Conservation (phyloP, 1,140 invertebrate species). For the Coboldia fuscipes region DNA sequence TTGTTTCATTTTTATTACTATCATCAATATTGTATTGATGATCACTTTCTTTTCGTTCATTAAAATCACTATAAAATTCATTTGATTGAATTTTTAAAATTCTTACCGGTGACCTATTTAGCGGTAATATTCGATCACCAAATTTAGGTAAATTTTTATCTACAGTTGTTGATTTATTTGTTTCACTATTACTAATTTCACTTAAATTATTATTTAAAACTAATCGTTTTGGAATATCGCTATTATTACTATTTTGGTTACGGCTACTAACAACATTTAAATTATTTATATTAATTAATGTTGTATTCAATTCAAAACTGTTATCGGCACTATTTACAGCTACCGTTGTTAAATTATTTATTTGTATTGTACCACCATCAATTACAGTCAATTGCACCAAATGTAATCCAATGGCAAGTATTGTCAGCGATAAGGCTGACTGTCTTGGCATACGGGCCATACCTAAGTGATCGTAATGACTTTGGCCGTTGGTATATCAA, state of each 20-base stretch:
- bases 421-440: conserved; percentile 6
- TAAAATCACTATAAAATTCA: neutral
- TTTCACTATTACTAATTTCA: neutral
- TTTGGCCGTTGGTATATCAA: no score
- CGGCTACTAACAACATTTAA: conserved; percentile 1
- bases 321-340: neutral
- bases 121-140: conserved; percentile 8
- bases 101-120: neutral
- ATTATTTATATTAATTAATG: conserved; percentile 1
- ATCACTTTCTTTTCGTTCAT: neutral
- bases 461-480: conserved; percentile 10
- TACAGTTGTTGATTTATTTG: neutral
- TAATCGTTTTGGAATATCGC: neutral
- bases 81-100: neutral
- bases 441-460: conserved; percentile 8
- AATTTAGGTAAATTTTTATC: conserved; percentile 7
- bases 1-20: neutral
- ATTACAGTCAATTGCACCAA: conserved; percentile 1
- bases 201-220: neutral
- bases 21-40: neutral
- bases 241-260: neutral
- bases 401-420: conserved; percentile 2
- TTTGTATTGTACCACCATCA: neutral
- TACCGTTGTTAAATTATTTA: neutral
- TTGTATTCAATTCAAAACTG: conserved; percentile 1